Base-by-base conservation (phyloP, 2,888 invertebrate species). In the Diploptera punctata region DNA sequence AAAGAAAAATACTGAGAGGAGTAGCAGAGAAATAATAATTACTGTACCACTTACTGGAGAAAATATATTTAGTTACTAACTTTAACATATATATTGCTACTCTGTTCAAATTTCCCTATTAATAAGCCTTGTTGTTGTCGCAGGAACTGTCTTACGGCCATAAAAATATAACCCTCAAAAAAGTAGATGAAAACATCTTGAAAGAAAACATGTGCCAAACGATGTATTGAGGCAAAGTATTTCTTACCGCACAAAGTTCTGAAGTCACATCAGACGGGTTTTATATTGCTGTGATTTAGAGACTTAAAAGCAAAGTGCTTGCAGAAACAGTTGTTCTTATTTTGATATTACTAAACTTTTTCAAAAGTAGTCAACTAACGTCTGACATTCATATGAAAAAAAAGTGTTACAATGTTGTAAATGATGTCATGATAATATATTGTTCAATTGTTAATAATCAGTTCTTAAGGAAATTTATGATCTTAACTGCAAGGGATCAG, bases 151-250 rank as follows among this genome's bases (percentile, higher is more conserved):
- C 10, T 2, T 24, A 29, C 1, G 29, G n/a, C 9, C 31, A 29
- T 57, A 57, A 57, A 19, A 57, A 57, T 31, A n/a, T 29, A 57
- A 7, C 57, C 29, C 57, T 7, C 33, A 33, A 5, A 5, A 31
- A 57, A 29, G 5, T 33, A 33, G 7, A 29, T 19, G 26, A 57
- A 29, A 57, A 21, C 19, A 54, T 54, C 26, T 54, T 26, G 54
- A 26, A 33, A 26, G 54, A 57, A 57, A 57, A 57, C 57, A 29
- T 57, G 29, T 29, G 57, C 57, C 31, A n/a, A 57, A 57, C 31
- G n/a, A 29, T 57, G 3, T 24, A 33, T 33, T 52, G 7, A 24
- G 10, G 21, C 3, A 4, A 57, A 57, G n/a, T n/a, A 31, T 57
- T 26, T 57, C 57, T 29, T 29, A n/a, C n/a, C 31, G n/a, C n/a